These are phyloP conservation scores for Drosophila stalkeri DNA, from an alignment of 2,888 invertebrate genomes.

Conservation along the genomic window DNA sequence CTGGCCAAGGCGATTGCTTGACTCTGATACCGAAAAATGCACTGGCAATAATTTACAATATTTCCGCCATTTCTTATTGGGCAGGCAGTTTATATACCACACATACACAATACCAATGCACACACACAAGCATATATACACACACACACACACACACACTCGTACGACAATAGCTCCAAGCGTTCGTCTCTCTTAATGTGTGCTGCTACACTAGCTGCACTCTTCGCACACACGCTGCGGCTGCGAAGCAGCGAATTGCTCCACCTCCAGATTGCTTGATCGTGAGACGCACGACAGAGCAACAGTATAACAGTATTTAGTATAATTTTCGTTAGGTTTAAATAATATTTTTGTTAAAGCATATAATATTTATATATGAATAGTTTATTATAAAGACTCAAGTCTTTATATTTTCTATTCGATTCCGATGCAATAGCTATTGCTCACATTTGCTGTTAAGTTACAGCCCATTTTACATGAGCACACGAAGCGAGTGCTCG, in stretches of 20 bases:
- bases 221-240: conserved; percentile 44
- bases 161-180: conserved; percentile 44
- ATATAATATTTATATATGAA: neutral
- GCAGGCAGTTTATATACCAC: conserved; percentile 50
- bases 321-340: too few species aligned
- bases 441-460: conserved; percentile 28
- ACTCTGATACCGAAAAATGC: conserved; percentile 57
- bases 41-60: conserved; percentile 54
- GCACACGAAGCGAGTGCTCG: conserved; percentile 37
- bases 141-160: conserved; percentile 10
- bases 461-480: conserved; percentile 13
- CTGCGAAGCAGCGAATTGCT: conserved; percentile 40
- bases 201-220: conserved; percentile 44
- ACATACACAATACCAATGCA: conserved; percentile 34
- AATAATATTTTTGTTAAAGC: neutral
- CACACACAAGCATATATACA: neutral
- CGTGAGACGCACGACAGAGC: conserved; percentile 39
- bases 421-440: neutral
- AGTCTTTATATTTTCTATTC: neutral
- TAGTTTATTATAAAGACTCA: neutral
- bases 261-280: conserved; percentile 58
- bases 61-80: conserved; percentile 80
- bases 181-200: conserved; percentile 24
- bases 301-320: too few species aligned
- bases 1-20: conserved; percentile 43